A percentile compares a stretch with the other conserved stretches of the same genome.
Conservation (phyloP, 2,113 vertebrate species). For the Coreoperca whiteheadi region DNA sequence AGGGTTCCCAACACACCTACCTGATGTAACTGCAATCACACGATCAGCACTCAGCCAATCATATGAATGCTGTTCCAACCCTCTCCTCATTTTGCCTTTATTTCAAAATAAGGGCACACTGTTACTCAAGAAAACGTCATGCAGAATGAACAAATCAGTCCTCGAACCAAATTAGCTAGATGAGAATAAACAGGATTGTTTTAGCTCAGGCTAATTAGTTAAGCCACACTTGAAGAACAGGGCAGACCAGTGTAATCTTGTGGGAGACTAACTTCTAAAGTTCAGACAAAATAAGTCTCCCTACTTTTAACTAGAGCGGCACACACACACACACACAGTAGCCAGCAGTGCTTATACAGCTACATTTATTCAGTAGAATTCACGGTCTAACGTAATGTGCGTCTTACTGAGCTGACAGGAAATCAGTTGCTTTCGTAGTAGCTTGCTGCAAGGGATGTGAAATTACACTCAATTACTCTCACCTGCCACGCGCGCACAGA, state of each 20-base stretch:
- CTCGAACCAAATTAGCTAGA: too few relatives aligned
- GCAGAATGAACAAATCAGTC: too few relatives aligned
- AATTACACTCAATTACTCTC: constrained; percentile 62
- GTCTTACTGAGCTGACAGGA: constrained; percentile 62
- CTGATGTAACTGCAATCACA: too few relatives aligned
- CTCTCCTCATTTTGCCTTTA: too few relatives aligned
- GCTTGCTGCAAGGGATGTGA: constrained; percentile 70
- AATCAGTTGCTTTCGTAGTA: constrained; percentile 63
- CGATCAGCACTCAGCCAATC: too few relatives aligned
- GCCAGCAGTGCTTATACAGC: constrained; percentile 18
- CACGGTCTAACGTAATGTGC: constrained; percentile 8
- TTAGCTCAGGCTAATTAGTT: too few relatives aligned
- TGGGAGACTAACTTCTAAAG: constrained; percentile 13
- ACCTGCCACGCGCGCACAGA: constrained; percentile 24
- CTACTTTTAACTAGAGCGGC: constrained; percentile 16
- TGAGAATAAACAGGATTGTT: too few relatives aligned
- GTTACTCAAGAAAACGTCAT: too few relatives aligned
- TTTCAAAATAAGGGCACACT: too few relatives aligned
- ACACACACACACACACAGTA: neutral
- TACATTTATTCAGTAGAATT: constrained; percentile 32
- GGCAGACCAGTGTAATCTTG: neutral
- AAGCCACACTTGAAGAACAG: too few relatives aligned
- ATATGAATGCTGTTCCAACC: too few relatives aligned
- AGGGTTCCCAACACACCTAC: too few relatives aligned
- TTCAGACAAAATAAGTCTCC: constrained; percentile 17